A percentile compares a stretch with the other conserved stretches of the same genome.
Evolutionary conservation across 2,113 vertebrate species (phyloP).

Genomic region (Ariopsis seemanni): DNA sequence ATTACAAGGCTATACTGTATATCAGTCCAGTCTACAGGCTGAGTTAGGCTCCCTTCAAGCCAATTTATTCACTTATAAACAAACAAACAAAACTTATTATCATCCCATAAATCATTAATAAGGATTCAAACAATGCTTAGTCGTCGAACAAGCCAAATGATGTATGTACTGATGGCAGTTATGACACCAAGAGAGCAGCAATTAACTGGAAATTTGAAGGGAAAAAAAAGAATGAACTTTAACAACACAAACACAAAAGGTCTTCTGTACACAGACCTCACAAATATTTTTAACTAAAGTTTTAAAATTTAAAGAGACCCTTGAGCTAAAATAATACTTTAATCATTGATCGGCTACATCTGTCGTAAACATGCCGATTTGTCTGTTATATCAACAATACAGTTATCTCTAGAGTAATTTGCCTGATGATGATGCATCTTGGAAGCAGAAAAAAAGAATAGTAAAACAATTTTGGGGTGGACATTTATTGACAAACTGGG

Average conservation of each 20-base stretch:
- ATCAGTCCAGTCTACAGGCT: constrained; percentile 22
- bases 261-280: neutral
- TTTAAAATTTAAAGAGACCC: neutral
- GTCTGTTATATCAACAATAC: neutral
- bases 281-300: neutral
- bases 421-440: neutral
- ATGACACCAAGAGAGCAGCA: neutral
- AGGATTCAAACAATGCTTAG: neutral
- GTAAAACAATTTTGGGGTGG: neutral
- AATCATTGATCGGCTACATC: neutral
- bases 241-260: neutral
- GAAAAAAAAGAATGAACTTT: too few species aligned
- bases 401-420: neutral
- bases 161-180: too few species aligned
- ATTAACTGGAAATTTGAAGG: neutral
- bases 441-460: neutral
- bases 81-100: neutral
- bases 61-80: neutral
- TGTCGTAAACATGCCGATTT: neutral
- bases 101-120: neutral
- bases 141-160: neutral
- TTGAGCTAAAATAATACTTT: neutral
- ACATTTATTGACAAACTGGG: neutral
- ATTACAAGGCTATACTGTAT: constrained; percentile 17
- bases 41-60: neutral